Evolutionary conservation across 2,888 invertebrate genomes (phyloP), one percentile per base, ranked within the genome.

Genomic region (Alsophila aescularia): DNA sequence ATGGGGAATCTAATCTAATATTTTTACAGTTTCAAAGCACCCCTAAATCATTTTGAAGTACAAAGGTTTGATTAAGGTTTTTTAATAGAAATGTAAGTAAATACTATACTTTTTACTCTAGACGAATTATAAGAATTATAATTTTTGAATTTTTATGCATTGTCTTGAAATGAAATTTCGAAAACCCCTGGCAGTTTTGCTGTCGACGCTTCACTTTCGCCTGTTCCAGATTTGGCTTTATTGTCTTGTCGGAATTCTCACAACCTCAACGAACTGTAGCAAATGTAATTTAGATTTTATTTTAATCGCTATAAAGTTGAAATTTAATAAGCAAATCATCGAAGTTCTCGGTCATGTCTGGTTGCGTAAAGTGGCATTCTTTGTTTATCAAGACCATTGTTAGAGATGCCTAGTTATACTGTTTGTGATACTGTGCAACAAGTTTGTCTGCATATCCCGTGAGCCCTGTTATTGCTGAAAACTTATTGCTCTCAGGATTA

Each of bases 161-260:
- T 29, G 29, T 29, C 29, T 29, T 29, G 10, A 2, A n/a, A 49
- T 50, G 29, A 50, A 54, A 59, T 60, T 58, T 61, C 55, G 56
- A 69, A 70, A 68, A 75, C 66, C 65, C 67, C 66, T 52, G 55
- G 56, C 59, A 55, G 62, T 66, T 65, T 72, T 60, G 57, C 67
- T 64, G 61, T 63, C 70, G 70, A 73, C 69, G 66, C 62, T 74
- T 71, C 73, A 80, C 82, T 82, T 83, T 83, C 82, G 78, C 81
- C 67, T 75, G 80, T 62, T 75, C 79, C 66, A 75, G 67, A 72
- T 82, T 62, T 55, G 44, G 56, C 37, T 60, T 24, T 66, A 72
- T 76, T 77, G 73, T 76, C 68, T 70, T 56, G 66, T 64, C 60
- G 52, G 66, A 60, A 63, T 73, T 64, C 60, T 68, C 60, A 63